Evolutionary conservation across 92 coral and sea anemone species (phyloP), one percentile per base, ranked within the genome.

Genomic region (Palythoa grandis): DNA sequence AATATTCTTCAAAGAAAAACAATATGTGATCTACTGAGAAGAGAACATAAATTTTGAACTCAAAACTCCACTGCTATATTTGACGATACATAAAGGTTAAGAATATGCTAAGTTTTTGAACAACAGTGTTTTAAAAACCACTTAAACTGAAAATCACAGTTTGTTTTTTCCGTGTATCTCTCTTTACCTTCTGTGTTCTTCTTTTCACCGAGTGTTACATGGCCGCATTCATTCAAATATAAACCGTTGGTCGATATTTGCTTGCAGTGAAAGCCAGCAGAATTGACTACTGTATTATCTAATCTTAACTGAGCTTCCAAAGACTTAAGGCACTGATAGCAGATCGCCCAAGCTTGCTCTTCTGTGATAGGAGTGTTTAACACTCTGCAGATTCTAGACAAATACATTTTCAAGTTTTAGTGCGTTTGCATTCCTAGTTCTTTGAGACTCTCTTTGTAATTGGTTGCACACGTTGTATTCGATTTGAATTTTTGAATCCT

Each of bases 341-440:
- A 63, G 25, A 80, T 22, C 6, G 85, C 85, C 85, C 85, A 80
- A 14, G 85, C 85, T 15, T 80, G 85, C 24, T 80, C 85, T 80
- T 80, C 85, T 1, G 74, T 43, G 38, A 80, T 12, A 20, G 85
- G 85, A 39, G 74, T 63, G 58, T 80, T 40, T 22, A 63, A 29
- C 7, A 80, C 63, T 23, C 48, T 52, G 24, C 85, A 80, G n/a
- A 65, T 23, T 23, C 40, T 65, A 6, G 85, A 43, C 63, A 80
- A 54, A 57, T 65, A 48, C 85, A 80, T 80, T 29, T 58, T 74
- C 38, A 50, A n/a, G 25, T 23, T 13, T 38, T 35, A 68, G 39
- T 68, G 8, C 43, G 77, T 74, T 23, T 48, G 15, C 78, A 12
- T 50, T 74, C 37, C 15, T 74, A 74, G 66, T 47, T 54, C 39